phyloP scores from a whole-genome alignment of 2,797 vertebrate species.

The Sparidentex hasta region DNA sequence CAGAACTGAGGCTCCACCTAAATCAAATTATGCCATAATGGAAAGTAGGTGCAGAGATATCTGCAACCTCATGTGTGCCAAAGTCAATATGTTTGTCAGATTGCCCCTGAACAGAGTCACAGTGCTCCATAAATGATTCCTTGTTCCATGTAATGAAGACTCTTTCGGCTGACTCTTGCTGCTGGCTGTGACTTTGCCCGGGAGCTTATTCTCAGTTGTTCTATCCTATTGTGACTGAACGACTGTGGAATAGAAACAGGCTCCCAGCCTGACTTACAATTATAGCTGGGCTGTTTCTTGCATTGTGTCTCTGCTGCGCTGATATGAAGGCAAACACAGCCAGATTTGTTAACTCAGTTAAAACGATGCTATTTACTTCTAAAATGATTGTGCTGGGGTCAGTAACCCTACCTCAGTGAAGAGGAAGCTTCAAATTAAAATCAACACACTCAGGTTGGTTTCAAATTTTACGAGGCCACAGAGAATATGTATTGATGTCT shows the following conservation, averaged over 20 bases:
- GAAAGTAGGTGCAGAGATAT: slow-evolving; percentile 65
- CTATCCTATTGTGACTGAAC: slow-evolving; percentile 77
- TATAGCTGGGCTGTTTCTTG: slow-evolving; percentile 77
- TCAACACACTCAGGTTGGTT: not conserved
- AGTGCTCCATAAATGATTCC: slow-evolving; percentile 78
- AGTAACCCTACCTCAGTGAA: not conserved
- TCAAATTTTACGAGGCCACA: not conserved
- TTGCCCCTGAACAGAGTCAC: slow-evolving; percentile 75
- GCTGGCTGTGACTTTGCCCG: slow-evolving; percentile 79
- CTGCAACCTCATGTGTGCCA: slow-evolving; percentile 71
- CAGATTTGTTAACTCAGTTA: slow-evolving; percentile 40
- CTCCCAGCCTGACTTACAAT: slow-evolving; percentile 78
- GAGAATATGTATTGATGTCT: not conserved
- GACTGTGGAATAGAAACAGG: slow-evolving; percentile 71
- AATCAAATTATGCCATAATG: slow-evolving; percentile 71
- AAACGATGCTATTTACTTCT: slow-evolving; percentile 12
- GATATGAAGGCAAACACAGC: slow-evolving; percentile 50
- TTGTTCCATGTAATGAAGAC: slow-evolving; percentile 83
- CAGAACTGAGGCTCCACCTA: slow-evolving; percentile 30
- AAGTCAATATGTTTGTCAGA: slow-evolving; percentile 83
- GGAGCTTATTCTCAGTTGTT: slow-evolving; percentile 74
- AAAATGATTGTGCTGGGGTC: not conserved
- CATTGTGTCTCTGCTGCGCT: slow-evolving; percentile 53
- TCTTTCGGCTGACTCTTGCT: slow-evolving; percentile 59
- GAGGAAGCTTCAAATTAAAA: slow-evolving; percentile 2